Base-by-base conservation (phyloP, 2,113 vertebrate genomes). In the Silurus meridionalis region DNA sequence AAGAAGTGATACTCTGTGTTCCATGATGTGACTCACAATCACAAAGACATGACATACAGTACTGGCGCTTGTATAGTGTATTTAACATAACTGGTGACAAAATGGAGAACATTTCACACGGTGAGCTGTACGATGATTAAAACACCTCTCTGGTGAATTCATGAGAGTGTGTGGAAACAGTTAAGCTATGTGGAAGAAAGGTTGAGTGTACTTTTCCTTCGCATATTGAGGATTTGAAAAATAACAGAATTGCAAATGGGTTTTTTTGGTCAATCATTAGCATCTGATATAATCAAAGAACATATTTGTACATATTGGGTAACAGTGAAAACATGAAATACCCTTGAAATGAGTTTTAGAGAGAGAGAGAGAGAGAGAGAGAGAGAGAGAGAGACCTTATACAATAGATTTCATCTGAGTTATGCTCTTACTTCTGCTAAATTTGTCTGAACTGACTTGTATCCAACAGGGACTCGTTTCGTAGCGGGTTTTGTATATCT, bases 1-100 rank as follows among this genome's bases (percentile, higher is more conserved):
- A 77, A 87, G 86, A 77, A 87, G 85, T 82, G 67, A 77, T 77
- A 64, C 86, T 77, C 58, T 58, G 71, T 83, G 69, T 83, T 78
- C 80, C 80, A 87, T 77, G 60, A 67, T 80, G 86, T 86, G 37
- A 71, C 75, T 80, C 80, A 85, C 2, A 64, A 66, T 87, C 57
- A 72, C 14, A 60, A 80, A 80, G 53, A 72, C 6, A 64, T n/a
- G 64, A 52, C 19, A 17, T 79, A 13, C 58, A 57, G 17, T 79
- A 13, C 58, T 63, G 17, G 19, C 9, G 66, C 63, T 78, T 13
- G 46, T 63, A 64, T 28, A 50, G 69, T 52, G 28, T 57, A 2
- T 7, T 82, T 25, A 64, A 84, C 3, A 15, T 48, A 50, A n/a
- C 14, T 69, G 58, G 48, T 64, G 72, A 63, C 80, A 72, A 66